A percentile compares a stretch with the other conserved stretches of the same genome.
These are phyloP conservation scores for Carlito syrichta DNA, from an alignment of 2,113 vertebrate genomes.

Conservation along the genomic window DNA sequence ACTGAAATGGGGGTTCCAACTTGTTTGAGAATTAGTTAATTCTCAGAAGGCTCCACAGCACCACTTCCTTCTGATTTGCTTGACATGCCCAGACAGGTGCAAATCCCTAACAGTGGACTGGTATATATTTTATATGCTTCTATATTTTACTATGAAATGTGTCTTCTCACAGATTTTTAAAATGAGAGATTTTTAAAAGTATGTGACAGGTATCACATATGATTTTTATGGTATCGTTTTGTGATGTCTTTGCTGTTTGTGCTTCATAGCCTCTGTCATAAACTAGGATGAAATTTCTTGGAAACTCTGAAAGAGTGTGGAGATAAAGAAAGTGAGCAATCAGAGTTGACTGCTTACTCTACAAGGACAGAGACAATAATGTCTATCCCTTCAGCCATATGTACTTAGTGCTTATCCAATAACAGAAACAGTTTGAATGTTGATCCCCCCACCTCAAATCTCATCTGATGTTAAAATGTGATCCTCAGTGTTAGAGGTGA, in stretches of 20 bases:
- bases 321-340: not conserved
- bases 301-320: not conserved
- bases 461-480: no score
- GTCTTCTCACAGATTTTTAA: not conserved
- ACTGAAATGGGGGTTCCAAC: not conserved
- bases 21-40: not conserved
- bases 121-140: no score
- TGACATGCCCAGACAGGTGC: fast-evolving
- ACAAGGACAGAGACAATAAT: not conserved
- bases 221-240: not conserved
- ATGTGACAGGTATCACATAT: not conserved
- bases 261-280: not conserved
- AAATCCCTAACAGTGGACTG: not conserved
- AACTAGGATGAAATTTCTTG: not conserved
- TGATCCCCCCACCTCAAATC: no score
- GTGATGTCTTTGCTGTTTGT: not conserved
- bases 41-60: not conserved
- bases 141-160: not conserved
- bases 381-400: not conserved
- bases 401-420: not conserved
- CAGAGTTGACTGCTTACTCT: not conserved
- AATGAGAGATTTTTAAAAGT: not conserved
- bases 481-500: no score
- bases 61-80: no score
- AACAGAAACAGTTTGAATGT: no score